A percentile compares a stretch with the other conserved stretches of the same genome.
phyloP scores from a whole-genome alignment of 1,140 invertebrate genomes.

The Bombus superbus region DNA sequence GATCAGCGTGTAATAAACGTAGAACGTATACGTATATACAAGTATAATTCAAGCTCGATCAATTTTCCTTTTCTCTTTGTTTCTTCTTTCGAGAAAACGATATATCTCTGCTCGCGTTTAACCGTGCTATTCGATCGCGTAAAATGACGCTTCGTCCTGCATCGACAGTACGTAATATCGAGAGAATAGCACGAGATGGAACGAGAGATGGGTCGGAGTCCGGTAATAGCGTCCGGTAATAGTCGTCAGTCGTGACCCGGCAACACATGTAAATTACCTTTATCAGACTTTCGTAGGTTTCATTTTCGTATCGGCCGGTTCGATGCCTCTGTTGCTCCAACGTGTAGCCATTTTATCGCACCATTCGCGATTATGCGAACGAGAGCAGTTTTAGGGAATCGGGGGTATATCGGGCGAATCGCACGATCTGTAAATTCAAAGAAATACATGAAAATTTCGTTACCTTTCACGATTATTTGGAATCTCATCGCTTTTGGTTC shows the following conservation, averaged over 20 bases:
- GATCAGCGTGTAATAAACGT: too few relatives aligned
- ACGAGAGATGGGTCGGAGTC: constrained; percentile 63
- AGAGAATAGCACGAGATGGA: constrained; percentile 67
- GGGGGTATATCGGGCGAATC: background rate
- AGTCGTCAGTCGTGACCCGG: constrained; percentile 73
- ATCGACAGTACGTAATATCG: constrained; percentile 57
- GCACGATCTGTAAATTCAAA: background rate
- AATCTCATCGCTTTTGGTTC: too few relatives aligned
- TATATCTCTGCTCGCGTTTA: constrained; percentile 31
- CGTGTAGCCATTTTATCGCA: background rate
- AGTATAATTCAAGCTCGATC: too few relatives aligned
- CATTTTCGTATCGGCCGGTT: constrained; percentile 65
- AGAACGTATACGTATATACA: too few relatives aligned
- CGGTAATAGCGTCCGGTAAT: constrained; percentile 75
- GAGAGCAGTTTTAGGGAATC: background rate
- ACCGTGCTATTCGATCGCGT: constrained; percentile 44
- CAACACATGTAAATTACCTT: constrained; percentile 76
- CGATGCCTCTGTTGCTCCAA: constrained; percentile 49
- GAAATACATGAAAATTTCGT: background rate
- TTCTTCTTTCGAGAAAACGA: constrained; percentile 4
- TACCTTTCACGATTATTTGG: background rate
- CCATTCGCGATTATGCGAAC: constrained; percentile 3
- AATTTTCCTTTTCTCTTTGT: background rate
- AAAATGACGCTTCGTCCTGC: constrained; percentile 49
- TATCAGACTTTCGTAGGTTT: constrained; percentile 66